Evolutionary conservation across 2,888 invertebrate genomes (phyloP).

Genomic region (Melanostoma mellinum): DNA sequence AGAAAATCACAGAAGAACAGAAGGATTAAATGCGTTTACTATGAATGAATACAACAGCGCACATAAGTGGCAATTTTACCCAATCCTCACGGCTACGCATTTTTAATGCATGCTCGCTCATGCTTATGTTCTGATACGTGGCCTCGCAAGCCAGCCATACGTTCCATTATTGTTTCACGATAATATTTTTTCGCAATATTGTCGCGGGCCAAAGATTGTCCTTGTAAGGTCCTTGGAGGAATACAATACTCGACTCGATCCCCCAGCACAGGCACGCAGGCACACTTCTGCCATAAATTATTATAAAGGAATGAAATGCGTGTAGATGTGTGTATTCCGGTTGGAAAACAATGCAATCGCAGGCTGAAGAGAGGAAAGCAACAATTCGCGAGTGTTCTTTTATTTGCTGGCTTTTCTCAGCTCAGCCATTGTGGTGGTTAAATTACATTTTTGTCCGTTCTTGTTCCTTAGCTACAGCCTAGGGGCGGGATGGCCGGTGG

Average conservation of each 20-base stretch:
- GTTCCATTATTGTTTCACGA: conserved; percentile 42
- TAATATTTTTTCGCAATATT: conserved; percentile 53
- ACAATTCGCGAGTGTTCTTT: conserved; percentile 62
- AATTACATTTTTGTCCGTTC: conserved; percentile 36
- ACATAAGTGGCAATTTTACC: conserved; percentile 59
- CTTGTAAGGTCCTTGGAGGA: conserved; percentile 17
- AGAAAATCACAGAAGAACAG: neutral
- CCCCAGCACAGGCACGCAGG: conserved; percentile 9
- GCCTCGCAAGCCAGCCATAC: conserved; percentile 38
- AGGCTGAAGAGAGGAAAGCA: conserved; percentile 42
- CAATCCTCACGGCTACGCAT: conserved; percentile 45
- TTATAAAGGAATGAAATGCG: conserved; percentile 7
- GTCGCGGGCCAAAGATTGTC: conserved; percentile 24
- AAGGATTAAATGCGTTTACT: conserved; percentile 41
- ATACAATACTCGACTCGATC: conserved; percentile 1
- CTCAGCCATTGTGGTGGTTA: conserved; percentile 41
- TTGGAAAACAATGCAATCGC: conserved; percentile 55
- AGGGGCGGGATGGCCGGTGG: neutral
- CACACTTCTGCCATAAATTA: conserved; percentile 70
- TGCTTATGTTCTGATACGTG: conserved; percentile 1
- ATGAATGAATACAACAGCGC: conserved; percentile 42
- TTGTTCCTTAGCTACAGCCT: neutral
- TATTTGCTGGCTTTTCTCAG: conserved; percentile 4
- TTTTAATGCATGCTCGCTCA: conserved; percentile 37
- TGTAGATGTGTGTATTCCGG: conserved; percentile 22